These are phyloP conservation scores for Felis chaus DNA, from an alignment of 2,113 vertebrate genomes.

Conservation along the genomic window DNA sequence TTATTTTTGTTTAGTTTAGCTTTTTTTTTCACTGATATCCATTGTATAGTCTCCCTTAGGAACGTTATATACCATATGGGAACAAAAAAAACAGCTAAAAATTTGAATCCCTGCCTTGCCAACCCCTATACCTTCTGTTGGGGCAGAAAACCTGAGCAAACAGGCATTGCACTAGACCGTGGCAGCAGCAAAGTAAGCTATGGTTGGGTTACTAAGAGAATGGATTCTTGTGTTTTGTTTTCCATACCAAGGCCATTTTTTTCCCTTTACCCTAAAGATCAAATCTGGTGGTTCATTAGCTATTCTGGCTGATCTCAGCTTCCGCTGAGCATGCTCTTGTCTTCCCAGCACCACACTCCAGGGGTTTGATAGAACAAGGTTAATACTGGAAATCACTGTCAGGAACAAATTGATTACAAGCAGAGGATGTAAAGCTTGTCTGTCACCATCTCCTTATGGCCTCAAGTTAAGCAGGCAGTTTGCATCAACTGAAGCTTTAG, in stretches of 20 bases:
- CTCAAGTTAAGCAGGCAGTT: slow-evolving; percentile 42
- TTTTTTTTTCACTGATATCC: not conserved
- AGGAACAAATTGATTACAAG: slow-evolving; percentile 71
- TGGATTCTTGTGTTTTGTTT: slow-evolving; percentile 65
- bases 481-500: slow-evolving; percentile 41
- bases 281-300: slow-evolving; percentile 68
- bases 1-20: slow-evolving; percentile 17
- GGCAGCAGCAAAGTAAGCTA: not conserved
- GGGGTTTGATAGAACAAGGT: slow-evolving; percentile 72
- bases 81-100: slow-evolving; percentile 39
- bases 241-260: slow-evolving; percentile 44
- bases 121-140: not conserved
- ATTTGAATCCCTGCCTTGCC: not conserved
- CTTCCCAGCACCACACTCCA: slow-evolving; percentile 55
- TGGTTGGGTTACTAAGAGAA: slow-evolving; percentile 8
- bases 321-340: slow-evolving; percentile 46
- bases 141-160: slow-evolving; percentile 68
- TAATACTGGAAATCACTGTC: slow-evolving; percentile 62
- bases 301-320: slow-evolving; percentile 72
- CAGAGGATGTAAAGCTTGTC: slow-evolving; percentile 32
- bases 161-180: slow-evolving; percentile 68
- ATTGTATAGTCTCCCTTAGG: not conserved
- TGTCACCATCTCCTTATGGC: slow-evolving; percentile 52
- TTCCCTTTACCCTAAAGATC: slow-evolving; percentile 55
- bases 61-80: not conserved